phyloP scores from a whole-genome alignment of 2,113 vertebrate species.

The Galbula dea region DNA sequence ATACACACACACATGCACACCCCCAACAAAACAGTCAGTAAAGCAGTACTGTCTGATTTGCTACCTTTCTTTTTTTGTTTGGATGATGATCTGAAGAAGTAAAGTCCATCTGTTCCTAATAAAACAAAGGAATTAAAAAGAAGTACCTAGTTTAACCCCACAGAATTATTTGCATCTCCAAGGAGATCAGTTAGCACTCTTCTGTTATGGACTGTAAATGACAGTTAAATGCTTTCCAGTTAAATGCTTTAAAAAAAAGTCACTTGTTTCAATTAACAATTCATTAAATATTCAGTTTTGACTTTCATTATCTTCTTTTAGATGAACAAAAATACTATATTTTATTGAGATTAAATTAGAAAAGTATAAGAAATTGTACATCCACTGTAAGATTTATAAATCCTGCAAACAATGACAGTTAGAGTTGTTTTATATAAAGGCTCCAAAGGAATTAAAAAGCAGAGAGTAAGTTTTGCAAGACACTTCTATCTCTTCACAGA shows the following conservation, averaged over 20 bases:
- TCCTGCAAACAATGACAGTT: neutral
- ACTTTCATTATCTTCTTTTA: neutral
- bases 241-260: neutral
- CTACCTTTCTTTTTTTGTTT: slow-evolving; percentile 94
- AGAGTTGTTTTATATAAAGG: neutral
- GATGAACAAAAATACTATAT: neutral
- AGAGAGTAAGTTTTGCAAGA: neutral
- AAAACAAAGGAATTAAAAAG: slow-evolving; percentile 69
- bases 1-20: neutral
- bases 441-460: neutral
- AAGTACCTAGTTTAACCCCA: neutral
- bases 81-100: slow-evolving; percentile 90
- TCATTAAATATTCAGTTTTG: neutral
- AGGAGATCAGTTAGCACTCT: neutral
- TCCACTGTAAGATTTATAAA: neutral
- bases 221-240: neutral
- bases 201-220: neutral
- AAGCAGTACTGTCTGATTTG: slow-evolving; percentile 1
- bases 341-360: neutral
- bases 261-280: neutral
- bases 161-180: neutral
- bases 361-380: neutral
- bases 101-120: slow-evolving; percentile 86
- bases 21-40: slow-evolving; percentile 3
- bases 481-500: neutral